Conservation (phyloP, 1,140 invertebrate species). For the Probaryconus sp. region DNA sequence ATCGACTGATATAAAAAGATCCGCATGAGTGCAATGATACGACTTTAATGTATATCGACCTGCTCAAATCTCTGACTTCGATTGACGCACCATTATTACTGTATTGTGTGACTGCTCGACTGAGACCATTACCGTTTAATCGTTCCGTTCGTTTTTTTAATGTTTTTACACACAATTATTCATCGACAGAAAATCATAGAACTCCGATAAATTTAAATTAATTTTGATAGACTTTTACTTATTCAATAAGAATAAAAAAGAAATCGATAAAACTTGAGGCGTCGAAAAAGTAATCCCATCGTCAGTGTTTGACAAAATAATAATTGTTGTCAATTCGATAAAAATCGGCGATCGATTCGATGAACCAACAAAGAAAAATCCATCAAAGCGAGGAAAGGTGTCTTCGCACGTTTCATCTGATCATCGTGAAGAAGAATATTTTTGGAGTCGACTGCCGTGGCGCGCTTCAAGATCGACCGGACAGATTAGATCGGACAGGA, state of each 20-base stretch:
- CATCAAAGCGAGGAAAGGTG: slow-evolving; percentile 40
- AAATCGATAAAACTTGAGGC: too few species aligned
- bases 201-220: too few species aligned
- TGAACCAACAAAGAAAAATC: slow-evolving; percentile 41
- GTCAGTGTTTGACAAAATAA: slow-evolving; percentile 39
- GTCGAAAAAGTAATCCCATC: too few species aligned
- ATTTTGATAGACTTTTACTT: too few species aligned
- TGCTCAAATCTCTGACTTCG: slow-evolving; percentile 10
- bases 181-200: too few species aligned
- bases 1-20: slow-evolving; percentile 47
- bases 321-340: slow-evolving; percentile 22
- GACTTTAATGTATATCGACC: slow-evolving; percentile 21
- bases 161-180: too few species aligned
- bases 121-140: slow-evolving; percentile 20
- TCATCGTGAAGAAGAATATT: slow-evolving; percentile 46
- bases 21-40: slow-evolving; percentile 21
- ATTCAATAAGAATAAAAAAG: too few species aligned
- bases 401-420: slow-evolving; percentile 32
- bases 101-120: slow-evolving; percentile 20
- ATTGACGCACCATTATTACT: slow-evolving; percentile 35
- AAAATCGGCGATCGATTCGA: slow-evolving; percentile 1
- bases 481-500: slow-evolving; percentile 65
- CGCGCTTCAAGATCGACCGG: slow-evolving; percentile 58
- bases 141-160: too few species aligned
- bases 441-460: slow-evolving; percentile 35